Percentiles rank a stretch among this genome's conserved stretches.
phyloP scores from a whole-genome alignment of 2,797 vertebrate species.

The Argentina silus region DNA sequence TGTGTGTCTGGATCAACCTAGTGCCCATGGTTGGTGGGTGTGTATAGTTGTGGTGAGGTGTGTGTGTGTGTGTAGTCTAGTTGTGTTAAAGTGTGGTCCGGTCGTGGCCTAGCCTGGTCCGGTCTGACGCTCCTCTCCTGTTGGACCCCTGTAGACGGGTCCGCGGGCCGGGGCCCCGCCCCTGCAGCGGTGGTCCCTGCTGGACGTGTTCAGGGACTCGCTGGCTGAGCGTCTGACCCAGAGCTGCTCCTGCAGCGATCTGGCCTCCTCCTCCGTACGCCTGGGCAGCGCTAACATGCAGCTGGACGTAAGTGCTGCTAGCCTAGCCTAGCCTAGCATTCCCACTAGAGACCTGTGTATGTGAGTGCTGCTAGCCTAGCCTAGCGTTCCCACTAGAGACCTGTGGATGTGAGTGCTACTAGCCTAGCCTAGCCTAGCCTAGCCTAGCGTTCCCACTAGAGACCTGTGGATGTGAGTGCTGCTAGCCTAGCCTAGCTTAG shows the following conservation, averaged over 20 bases:
- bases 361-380: no score
- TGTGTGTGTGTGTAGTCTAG: constrained; percentile 16
- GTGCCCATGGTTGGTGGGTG: no score
- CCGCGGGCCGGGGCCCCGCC: constrained; percentile 2
- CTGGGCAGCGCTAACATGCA: constrained; percentile 56
- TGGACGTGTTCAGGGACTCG: constrained; percentile 85
- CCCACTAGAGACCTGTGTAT: no score
- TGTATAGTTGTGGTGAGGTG: no score
- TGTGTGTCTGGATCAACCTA: no score
- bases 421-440: not conserved
- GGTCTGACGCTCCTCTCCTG: not conserved
- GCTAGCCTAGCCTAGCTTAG: no score
- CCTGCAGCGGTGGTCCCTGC: constrained; percentile 81
- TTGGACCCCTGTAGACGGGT: not conserved
- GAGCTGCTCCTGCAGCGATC: constrained; percentile 81
- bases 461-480: no score
- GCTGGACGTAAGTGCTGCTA: constrained; percentile 78
- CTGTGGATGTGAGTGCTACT: no score
- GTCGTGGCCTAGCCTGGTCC: not conserved
- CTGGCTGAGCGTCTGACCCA: constrained; percentile 79
- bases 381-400: no score
- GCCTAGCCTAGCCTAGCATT: not conserved
- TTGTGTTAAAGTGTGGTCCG: constrained; percentile 2
- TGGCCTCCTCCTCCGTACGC: constrained; percentile 69
- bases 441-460: no score